These are phyloP conservation scores for Tetanocera ferruginea DNA, from an alignment of 2,888 invertebrate genomes.

Conservation along the genomic window DNA sequence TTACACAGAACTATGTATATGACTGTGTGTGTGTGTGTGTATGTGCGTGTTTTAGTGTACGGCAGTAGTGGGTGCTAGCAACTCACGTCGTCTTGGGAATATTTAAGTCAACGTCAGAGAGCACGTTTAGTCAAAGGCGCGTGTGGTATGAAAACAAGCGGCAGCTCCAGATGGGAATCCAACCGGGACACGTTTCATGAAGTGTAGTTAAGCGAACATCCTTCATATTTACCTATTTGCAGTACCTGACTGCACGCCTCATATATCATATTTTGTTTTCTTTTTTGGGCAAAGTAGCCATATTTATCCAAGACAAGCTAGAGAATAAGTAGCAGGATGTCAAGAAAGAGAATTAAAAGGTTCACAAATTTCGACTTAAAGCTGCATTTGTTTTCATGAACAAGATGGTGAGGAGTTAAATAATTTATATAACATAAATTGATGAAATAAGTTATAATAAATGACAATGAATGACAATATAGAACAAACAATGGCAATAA, in stretches of 20 bases:
- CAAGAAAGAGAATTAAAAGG: too few species aligned
- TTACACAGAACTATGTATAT: not conserved
- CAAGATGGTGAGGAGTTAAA: too few species aligned
- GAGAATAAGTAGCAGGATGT: too few species aligned
- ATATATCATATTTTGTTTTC: not conserved
- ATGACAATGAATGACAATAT: too few species aligned
- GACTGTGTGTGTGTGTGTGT: conserved; percentile 14
- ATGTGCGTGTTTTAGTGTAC: not conserved
- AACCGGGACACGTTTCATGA: conserved; percentile 18
- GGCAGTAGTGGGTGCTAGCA: conserved; percentile 4
- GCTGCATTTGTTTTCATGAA: too few species aligned
- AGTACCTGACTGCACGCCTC: not conserved
- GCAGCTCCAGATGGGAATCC: not conserved
- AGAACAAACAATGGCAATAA: too few species aligned
- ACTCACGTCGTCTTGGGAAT: conserved; percentile 21
- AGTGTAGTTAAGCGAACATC: conserved; percentile 24
- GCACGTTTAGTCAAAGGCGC: not conserved
- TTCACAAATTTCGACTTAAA: too few species aligned
- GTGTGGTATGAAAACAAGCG: not conserved
- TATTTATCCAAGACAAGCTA: too few species aligned
- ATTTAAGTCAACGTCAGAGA: not conserved
- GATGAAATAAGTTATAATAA: too few species aligned
- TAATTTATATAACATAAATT: too few species aligned
- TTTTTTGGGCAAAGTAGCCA: not conserved
- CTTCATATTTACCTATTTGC: conserved; percentile 18